Evolutionary conservation across 2,113 vertebrate species (phyloP), one percentile per base, ranked within the genome.

Genomic region (Pseudorhombus dupliciocellatus): DNA sequence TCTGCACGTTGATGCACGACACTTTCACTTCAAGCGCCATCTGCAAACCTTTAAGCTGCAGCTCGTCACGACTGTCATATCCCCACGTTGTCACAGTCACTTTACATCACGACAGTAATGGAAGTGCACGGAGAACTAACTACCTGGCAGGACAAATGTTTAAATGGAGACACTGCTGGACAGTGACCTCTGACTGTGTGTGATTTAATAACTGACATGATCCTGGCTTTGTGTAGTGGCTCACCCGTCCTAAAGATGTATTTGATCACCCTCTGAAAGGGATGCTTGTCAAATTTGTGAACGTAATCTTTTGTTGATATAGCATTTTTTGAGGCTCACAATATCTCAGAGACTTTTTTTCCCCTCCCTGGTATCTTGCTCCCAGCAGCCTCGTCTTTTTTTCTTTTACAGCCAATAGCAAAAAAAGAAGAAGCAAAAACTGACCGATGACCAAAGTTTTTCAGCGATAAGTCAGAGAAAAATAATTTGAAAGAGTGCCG

Each of bases 121-220:
- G 14, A n/a, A n/a, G 20, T 48, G 46, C 18, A 34, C 26, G 25
- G 37, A 58, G 34, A 61, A 25, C n/a, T n/a, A 59, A 40, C 46
- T 52, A 15, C 46, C 1, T 7, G n/a, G 46, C 46, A 50, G 7
- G 48, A 25, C 20, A n/a, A 18, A 46, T 1, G 21, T 44, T 64
- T 73, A 60, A 66, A 70, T 71, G 30, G 50, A 75, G 70, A 52
- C 57, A 50, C 73, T 73, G 30, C 37, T 69, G 70, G 25, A 18
- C 53, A 44, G 26, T 80, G 75, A 79, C 64, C 75, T 77, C 72
- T 55, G 68, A 59, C 72, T 67, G 25, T 73, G 46, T 70, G 58
- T 77, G 79, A 81, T 79, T 84, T 67, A 59, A 50, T 77, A 83
- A 85, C 69, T 79, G 83, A 75, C 65, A 64, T 63, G 57, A 84